A percentile compares a stretch with the other conserved stretches of the same genome.
Evolutionary conservation across 2,113 vertebrate genomes (phyloP).

Genomic region (Caracal caracal): DNA sequence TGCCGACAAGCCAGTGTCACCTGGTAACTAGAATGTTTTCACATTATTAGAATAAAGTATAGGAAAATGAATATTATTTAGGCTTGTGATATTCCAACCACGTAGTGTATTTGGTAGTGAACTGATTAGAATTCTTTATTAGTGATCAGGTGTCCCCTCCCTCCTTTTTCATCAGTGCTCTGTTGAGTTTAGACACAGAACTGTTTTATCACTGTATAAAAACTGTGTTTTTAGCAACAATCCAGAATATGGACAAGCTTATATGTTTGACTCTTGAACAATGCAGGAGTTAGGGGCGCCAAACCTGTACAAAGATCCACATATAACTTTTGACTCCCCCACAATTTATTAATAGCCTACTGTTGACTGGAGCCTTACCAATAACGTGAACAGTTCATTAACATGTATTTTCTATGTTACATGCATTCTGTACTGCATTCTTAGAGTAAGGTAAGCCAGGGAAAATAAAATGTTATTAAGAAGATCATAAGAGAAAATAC

Average conservation of each 20-base stretch:
- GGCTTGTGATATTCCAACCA: neutral
- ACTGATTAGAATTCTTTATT: constrained; percentile 19
- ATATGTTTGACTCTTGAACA: neutral
- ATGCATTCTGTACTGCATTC: neutral
- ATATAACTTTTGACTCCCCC: neutral
- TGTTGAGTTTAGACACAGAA: constrained; percentile 30
- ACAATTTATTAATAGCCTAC: neutral
- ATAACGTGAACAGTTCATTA: neutral
- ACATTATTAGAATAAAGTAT: constrained; percentile 34
- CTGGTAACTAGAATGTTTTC: constrained; percentile 33
- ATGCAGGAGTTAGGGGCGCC: neutral
- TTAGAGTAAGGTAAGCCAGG: neutral
- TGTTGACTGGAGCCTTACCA: neutral
- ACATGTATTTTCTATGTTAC: neutral
- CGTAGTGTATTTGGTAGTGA: neutral
- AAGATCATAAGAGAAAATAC: neutral
- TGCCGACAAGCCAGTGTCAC: neutral
- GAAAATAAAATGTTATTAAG: neutral
- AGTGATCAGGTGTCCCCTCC: neutral
- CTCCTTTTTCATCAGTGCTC: neutral
- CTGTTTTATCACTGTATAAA: neutral
- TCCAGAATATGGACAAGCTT: neutral
- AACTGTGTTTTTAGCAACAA: neutral
- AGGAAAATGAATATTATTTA: constrained; percentile 27
- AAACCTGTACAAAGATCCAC: neutral